A percentile compares a stretch with the other conserved stretches of the same genome.
These are phyloP conservation scores for Bufo bufo DNA, from an alignment of 2,113 vertebrate genomes.

Conservation along the genomic window DNA sequence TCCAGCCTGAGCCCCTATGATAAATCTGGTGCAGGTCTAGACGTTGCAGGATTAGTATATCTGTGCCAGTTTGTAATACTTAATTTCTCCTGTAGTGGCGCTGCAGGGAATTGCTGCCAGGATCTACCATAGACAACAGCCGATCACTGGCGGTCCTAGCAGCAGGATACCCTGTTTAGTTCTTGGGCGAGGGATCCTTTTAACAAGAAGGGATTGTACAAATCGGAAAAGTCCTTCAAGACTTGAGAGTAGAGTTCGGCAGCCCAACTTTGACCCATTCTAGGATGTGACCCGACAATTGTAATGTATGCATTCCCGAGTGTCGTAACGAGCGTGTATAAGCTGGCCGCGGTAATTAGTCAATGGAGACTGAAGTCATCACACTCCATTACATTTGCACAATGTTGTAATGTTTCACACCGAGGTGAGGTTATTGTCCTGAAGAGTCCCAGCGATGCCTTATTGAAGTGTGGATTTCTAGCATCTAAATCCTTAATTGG, in stretches of 20 bases:
- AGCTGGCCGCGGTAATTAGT: slow-evolving; percentile 21
- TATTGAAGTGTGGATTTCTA: slow-evolving; percentile 40
- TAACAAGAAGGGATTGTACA: not conserved
- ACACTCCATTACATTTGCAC: slow-evolving; percentile 52
- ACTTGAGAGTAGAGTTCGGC: not conserved
- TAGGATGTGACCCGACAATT: not conserved
- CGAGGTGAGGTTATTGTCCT: slow-evolving; percentile 42
- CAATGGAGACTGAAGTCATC: slow-evolving; percentile 36
- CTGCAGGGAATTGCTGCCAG: not conserved
- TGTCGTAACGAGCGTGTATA: not conserved
- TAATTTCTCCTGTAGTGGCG: not conserved
- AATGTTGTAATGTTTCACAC: slow-evolving; percentile 41
- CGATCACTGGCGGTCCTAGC: not conserved
- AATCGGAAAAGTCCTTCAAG: not conserved
- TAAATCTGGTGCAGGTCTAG: too few species aligned
- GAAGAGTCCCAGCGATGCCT: slow-evolving; percentile 30
- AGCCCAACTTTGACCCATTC: not conserved
- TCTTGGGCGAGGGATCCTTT: not conserved
- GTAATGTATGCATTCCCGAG: not conserved
- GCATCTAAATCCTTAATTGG: slow-evolving; percentile 58
- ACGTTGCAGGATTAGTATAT: too few species aligned
- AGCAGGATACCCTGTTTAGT: not conserved
- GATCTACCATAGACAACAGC: not conserved
- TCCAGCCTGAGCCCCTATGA: too few species aligned
- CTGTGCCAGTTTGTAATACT: not conserved